phyloP scores from a whole-genome alignment of 1,140 invertebrate genomes.

The Musca vetustissima region DNA sequence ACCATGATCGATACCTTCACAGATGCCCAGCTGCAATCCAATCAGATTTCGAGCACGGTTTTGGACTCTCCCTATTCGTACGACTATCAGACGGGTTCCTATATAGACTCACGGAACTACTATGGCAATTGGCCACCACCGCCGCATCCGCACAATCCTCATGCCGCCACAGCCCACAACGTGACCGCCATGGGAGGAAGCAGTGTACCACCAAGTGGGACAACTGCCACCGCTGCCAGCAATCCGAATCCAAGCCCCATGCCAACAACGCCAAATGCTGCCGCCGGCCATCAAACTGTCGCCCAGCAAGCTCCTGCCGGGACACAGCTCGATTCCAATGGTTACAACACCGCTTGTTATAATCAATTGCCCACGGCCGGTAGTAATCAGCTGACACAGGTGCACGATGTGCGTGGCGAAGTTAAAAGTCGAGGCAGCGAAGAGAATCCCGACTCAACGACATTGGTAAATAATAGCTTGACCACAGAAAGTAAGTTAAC shows the following conservation, averaged over 20 bases:
- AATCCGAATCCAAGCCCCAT: constrained; percentile 2
- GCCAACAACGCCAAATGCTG: constrained; percentile 22
- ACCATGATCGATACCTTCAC: constrained; percentile 74
- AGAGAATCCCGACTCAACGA: constrained; percentile 54
- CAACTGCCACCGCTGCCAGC: constrained; percentile 26
- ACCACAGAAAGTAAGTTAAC: constrained; percentile 49
- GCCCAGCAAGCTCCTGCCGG: constrained; percentile 32
- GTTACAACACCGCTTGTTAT: constrained; percentile 39
- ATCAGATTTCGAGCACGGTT: constrained; percentile 79
- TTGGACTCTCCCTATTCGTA: constrained; percentile 73
- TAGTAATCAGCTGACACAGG: constrained; percentile 29
- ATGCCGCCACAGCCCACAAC: constrained; percentile 29
- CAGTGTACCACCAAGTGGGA: neutral
- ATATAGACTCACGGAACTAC: constrained; percentile 54
- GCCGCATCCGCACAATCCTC: constrained; percentile 35
- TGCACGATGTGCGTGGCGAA: constrained; percentile 36
- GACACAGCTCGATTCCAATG: constrained; percentile 34
- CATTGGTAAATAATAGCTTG: constrained; percentile 47
- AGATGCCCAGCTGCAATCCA: constrained; percentile 75
- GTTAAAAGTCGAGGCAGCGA: constrained; percentile 52
- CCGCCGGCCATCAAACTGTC: constrained; percentile 25
- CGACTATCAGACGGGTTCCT: constrained; percentile 62
- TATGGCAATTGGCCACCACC: constrained; percentile 52
- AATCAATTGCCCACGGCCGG: constrained; percentile 39
- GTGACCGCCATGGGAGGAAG: constrained; percentile 9